phyloP scores from a whole-genome alignment of 2,888 invertebrate genomes.

The Lepidochrysops patricia region DNA sequence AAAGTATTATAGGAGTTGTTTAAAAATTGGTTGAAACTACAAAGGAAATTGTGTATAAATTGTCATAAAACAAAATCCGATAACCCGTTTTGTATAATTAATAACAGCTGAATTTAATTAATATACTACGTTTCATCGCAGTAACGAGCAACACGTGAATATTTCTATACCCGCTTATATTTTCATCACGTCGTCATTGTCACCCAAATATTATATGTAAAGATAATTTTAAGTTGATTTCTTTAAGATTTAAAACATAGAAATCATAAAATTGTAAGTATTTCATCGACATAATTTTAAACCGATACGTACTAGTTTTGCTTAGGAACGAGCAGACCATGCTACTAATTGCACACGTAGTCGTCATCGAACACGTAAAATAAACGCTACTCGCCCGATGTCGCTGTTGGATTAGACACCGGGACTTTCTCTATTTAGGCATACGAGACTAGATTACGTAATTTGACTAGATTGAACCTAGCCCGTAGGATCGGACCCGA shows the following conservation, averaged over 20 bases:
- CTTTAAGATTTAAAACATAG: background rate
- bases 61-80: background rate
- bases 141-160: slow-evolving; percentile 3
- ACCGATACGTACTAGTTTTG: background rate
- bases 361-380: slow-evolving; percentile 3
- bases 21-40: background rate
- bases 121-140: background rate
- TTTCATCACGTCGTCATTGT: background rate
- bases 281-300: background rate
- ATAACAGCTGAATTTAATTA: background rate
- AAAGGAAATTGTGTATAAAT: background rate
- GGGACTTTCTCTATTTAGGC: slow-evolving; percentile 5
- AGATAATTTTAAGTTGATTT: slow-evolving; percentile 1
- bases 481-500: slow-evolving; percentile 7
- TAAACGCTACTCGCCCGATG: background rate
- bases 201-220: background rate
- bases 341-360: slow-evolving; percentile 10
- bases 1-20: slow-evolving; percentile 10
- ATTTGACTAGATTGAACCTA: slow-evolving; percentile 9
- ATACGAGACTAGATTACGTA: slow-evolving; percentile 8
- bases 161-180: background rate
- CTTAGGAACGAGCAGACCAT: background rate
- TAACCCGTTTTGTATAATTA: background rate
- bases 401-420: background rate
- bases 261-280: slow-evolving; percentile 4